Evolutionary conservation across 2,797 vertebrate genomes (phyloP).

Genomic region (Sardinella longiceps): DNA sequence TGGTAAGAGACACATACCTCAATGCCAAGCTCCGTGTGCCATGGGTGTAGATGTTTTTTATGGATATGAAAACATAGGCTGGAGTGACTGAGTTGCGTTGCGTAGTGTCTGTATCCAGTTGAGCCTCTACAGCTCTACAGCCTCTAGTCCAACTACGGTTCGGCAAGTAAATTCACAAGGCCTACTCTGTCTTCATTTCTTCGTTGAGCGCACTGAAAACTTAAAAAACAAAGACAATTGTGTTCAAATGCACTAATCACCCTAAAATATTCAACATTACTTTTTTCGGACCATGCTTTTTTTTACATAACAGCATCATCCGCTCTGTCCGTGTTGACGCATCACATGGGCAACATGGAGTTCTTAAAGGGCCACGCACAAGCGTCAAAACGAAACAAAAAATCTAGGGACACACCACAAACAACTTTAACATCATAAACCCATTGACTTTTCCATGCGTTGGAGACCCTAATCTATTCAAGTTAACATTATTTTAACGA

Average conservation of each 20-base stretch:
- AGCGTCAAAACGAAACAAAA: background rate
- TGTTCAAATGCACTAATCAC: background rate
- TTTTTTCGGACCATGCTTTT: constrained; percentile 31
- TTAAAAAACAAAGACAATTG: background rate
- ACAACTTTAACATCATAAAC: background rate
- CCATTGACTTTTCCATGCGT: background rate
- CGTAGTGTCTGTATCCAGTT: constrained; percentile 43
- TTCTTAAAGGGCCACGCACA: constrained; percentile 83
- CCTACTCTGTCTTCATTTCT: background rate
- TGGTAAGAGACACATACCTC: background rate
- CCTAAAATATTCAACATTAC: background rate
- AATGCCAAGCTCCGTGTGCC: background rate
- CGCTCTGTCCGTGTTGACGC: constrained; percentile 80
- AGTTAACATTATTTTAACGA: background rate
- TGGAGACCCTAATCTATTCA: background rate
- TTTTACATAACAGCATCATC: constrained; percentile 84
- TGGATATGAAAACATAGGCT: constrained; percentile 37
- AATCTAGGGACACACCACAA: background rate
- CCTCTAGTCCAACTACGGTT: background rate
- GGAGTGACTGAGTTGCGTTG: constrained; percentile 47
- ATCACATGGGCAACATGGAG: constrained; percentile 84
- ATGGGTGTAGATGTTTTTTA: constrained; percentile 20
- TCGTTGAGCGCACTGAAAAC: background rate
- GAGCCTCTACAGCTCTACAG: background rate
- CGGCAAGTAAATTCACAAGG: background rate